phyloP scores from a whole-genome alignment of 1,140 invertebrate species.

The Eriocheir sinensis region DNA sequence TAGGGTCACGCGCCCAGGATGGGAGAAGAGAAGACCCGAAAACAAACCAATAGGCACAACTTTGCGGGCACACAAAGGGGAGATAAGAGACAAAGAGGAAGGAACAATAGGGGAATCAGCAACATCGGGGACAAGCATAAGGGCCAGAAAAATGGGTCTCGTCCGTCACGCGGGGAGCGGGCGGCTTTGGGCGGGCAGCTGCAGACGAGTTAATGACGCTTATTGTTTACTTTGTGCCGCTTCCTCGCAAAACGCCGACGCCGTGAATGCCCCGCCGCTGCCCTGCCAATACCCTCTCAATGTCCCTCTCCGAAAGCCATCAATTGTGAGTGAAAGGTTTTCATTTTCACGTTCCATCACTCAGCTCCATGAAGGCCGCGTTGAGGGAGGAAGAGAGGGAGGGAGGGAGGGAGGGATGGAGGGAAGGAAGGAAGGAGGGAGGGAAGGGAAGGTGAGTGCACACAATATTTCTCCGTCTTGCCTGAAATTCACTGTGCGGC shows the following conservation, averaged over 20 bases:
- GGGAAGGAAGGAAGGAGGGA: too few relatives aligned
- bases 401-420: too few relatives aligned
- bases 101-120: not conserved
- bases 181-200: too few relatives aligned
- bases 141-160: too few relatives aligned
- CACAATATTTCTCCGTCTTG: too few relatives aligned
- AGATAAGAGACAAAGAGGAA: not conserved
- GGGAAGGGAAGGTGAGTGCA: too few relatives aligned
- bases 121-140: too few relatives aligned
- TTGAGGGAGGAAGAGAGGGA: too few relatives aligned
- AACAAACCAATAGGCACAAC: not conserved
- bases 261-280: not conserved
- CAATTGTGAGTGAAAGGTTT: constrained; percentile 35
- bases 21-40: not conserved
- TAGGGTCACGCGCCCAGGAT: too few relatives aligned
- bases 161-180: too few relatives aligned
- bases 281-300: constrained; percentile 5
- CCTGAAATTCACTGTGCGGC: too few relatives aligned
- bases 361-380: not conserved
- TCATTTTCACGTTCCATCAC: constrained; percentile 42
- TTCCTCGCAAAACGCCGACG: not conserved
- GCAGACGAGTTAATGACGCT: not conserved
- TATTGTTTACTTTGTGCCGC: not conserved
- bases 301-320: constrained; percentile 30
- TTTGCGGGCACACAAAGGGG: not conserved